Conservation (phyloP, 2,888 invertebrate genomes). For the Drosophila pullipes region DNA sequence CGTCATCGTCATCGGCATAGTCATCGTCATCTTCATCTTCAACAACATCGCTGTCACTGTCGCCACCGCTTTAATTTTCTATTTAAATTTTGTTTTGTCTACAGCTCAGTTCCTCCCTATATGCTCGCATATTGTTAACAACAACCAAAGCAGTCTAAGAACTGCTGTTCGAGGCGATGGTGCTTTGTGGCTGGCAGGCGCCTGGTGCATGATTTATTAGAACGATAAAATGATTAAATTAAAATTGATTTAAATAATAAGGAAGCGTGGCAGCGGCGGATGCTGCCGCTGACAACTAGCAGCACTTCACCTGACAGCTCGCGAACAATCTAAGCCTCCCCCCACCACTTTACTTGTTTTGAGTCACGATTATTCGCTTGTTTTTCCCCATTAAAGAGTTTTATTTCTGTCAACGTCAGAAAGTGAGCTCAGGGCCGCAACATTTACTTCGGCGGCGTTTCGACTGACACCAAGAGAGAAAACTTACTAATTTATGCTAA, state of each 20-base stretch:
- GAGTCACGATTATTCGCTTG: constrained; percentile 43
- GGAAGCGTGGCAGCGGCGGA: constrained; percentile 18
- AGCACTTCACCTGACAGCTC: constrained; percentile 31
- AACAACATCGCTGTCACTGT: constrained; percentile 32
- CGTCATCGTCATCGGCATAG: constrained; percentile 25
- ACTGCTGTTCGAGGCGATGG: constrained; percentile 7
- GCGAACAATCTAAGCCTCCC: background rate
- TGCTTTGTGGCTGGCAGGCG: constrained; percentile 29
- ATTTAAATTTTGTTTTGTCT: constrained; percentile 78
- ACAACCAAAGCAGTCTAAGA: constrained; percentile 40
- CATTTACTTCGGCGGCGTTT: constrained; percentile 22
- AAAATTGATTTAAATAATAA: constrained; percentile 78
- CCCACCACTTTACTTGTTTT: constrained; percentile 6
- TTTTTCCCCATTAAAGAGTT: constrained; percentile 33
- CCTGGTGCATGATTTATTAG: constrained; percentile 74
- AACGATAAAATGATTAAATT: constrained; percentile 81
- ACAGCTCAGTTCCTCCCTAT: constrained; percentile 48
- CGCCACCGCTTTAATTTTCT: constrained; percentile 66
- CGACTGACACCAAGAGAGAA: constrained; percentile 35
- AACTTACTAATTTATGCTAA: constrained; percentile 79
- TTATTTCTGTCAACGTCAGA: constrained; percentile 49
- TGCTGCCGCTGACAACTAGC: constrained; percentile 39
- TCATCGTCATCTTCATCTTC: constrained; percentile 24
- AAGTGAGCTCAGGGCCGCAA: constrained; percentile 29
- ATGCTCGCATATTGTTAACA: constrained; percentile 69